A percentile compares a stretch with the other conserved stretches of the same genome.
Conservation (phyloP, 2,888 invertebrate species). For the Catocala sponsa region DNA sequence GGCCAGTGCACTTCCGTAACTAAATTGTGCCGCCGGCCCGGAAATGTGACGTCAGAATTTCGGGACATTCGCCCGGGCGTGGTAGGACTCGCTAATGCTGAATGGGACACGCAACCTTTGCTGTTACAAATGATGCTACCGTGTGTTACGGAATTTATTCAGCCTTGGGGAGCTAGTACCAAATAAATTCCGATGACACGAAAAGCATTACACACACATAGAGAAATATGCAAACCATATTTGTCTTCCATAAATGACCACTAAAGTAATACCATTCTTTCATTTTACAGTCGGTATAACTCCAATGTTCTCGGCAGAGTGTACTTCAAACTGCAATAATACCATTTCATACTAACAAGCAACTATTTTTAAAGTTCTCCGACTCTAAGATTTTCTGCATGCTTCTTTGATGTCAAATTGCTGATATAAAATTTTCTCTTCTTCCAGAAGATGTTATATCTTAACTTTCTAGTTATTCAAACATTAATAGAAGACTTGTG, state of each 20-base stretch:
- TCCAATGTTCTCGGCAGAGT: constrained; percentile 19
- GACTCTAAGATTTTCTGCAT: constrained; percentile 32
- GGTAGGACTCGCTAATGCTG: constrained; percentile 34
- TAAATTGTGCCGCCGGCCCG: constrained; percentile 63
- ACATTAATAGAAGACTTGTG: neutral
- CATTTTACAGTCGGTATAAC: constrained; percentile 26
- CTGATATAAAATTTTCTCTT: constrained; percentile 26
- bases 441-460: constrained; percentile 13
- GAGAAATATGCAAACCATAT: no score
- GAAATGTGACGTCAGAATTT: constrained; percentile 62
- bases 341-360: constrained; percentile 39
- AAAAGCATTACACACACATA: no score
- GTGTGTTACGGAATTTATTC: constrained; percentile 12
- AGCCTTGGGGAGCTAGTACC: neutral
- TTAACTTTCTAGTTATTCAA: constrained; percentile 2
- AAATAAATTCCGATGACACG: neutral
- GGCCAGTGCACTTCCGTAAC: constrained; percentile 60
- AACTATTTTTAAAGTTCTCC: constrained; percentile 34
- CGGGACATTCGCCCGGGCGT: constrained; percentile 45
- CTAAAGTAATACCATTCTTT: constrained; percentile 9
- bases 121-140: constrained; percentile 29
- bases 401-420: constrained; percentile 37
- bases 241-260: neutral
- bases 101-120: constrained; percentile 37
- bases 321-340: constrained; percentile 42